phyloP scores from a whole-genome alignment of 2,888 invertebrate species.

The Pseudoips prasinana region DNA sequence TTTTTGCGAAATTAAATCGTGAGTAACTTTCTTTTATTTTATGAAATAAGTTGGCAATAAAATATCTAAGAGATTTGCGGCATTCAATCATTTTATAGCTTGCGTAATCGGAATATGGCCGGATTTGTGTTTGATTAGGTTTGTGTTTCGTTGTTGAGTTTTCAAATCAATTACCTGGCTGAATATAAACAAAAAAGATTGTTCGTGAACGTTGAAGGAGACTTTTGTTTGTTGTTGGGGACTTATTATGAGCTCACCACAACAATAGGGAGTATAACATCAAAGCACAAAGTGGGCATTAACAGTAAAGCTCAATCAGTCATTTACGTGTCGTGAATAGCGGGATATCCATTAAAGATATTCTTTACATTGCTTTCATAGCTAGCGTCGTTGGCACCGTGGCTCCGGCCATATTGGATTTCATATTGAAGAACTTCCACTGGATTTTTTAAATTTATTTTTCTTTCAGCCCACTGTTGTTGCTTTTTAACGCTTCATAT shows the following conservation, averaged over 20 bases:
- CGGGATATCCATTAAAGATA: slow-evolving; percentile 56
- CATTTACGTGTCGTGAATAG: slow-evolving; percentile 45
- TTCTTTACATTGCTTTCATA: slow-evolving; percentile 51
- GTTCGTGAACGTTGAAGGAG: no score
- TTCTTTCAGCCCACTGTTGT: slow-evolving; percentile 24
- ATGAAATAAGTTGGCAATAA: slow-evolving; percentile 21
- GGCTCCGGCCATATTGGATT: slow-evolving; percentile 42
- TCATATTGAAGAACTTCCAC: slow-evolving; percentile 29
- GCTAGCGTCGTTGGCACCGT: slow-evolving; percentile 23
- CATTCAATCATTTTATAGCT: slow-evolving; percentile 9
- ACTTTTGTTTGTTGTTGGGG: no score
- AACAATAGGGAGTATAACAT: no score
- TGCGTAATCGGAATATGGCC: slow-evolving; percentile 16
- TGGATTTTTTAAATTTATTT: slow-evolving; percentile 35
- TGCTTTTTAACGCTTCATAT: slow-evolving; percentile 24
- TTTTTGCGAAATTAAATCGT: slow-evolving; percentile 30
- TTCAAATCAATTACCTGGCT: no score
- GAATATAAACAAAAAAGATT: no score
- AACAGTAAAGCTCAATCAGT: slow-evolving; percentile 44
- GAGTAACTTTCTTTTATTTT: slow-evolving; percentile 28
- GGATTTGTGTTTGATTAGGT: slow-evolving; percentile 13
- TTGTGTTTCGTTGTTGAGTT: no score
- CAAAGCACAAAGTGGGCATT: slow-evolving; percentile 12
- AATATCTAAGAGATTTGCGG: slow-evolving; percentile 5
- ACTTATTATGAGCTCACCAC: no score